phyloP scores from a whole-genome alignment of 1,140 invertebrate genomes.

The Capitella teleta region DNA sequence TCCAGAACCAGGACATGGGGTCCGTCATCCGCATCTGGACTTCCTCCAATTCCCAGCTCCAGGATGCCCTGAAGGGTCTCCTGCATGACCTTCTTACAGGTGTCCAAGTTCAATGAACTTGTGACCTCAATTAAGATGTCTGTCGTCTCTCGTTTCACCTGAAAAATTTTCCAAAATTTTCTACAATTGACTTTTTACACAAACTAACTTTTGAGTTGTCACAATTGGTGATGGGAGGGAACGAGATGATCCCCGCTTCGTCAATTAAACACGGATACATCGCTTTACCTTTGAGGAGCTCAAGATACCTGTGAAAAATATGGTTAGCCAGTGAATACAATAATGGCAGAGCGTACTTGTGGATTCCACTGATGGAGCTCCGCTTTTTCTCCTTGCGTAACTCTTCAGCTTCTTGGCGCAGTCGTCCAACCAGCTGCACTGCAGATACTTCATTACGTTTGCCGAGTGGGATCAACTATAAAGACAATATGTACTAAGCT shows the following conservation, averaged over 20 bases:
- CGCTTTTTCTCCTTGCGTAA: conserved; percentile 60
- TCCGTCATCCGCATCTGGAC: conserved; percentile 8
- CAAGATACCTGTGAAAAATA: conserved; percentile 50
- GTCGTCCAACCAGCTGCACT: conserved; percentile 52
- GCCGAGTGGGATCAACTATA: conserved; percentile 53
- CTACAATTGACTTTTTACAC: too few relatives aligned
- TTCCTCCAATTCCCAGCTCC: conserved; percentile 34
- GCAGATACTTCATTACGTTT: conserved; percentile 51
- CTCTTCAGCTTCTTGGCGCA: conserved; percentile 59
- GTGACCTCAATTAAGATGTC: conserved; percentile 68
- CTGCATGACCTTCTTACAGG: conserved; percentile 60
- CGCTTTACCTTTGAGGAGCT: conserved; percentile 61
- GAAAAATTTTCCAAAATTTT: too few relatives aligned
- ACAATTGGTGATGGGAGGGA: conserved; percentile 73
- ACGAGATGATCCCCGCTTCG: conserved; percentile 53
- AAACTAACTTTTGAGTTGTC: conserved; percentile 60
- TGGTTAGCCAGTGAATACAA: not conserved
- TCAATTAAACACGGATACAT: conserved; percentile 60
- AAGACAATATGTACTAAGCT: not conserved
- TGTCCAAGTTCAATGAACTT: conserved; percentile 51
- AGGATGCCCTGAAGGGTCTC: conserved; percentile 54
- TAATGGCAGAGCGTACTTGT: conserved; percentile 48
- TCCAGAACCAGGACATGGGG: conserved; percentile 45
- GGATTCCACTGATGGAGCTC: conserved; percentile 65
- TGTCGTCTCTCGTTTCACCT: conserved; percentile 48